Conservation (phyloP, 2,797 vertebrate species). For the Fringilla coelebs region DNA sequence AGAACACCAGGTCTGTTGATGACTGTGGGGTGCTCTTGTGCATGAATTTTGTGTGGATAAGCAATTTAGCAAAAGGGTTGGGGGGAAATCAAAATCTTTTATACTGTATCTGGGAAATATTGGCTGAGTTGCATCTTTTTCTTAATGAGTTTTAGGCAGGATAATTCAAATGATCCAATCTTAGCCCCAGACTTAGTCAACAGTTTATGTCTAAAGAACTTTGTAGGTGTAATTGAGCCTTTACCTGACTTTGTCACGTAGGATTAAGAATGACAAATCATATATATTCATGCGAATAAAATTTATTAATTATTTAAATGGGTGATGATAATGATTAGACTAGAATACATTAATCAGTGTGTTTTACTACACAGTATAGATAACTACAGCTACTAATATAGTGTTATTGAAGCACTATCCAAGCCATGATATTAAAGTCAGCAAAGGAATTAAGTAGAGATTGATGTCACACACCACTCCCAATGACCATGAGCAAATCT, state of each 20-base stretch:
- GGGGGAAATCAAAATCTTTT: accelerated
- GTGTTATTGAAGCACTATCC: neutral
- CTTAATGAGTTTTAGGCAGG: neutral
- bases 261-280: neutral
- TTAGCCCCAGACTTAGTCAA: neutral
- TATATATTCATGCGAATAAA: neutral
- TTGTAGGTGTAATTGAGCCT: neutral
- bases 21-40: neutral
- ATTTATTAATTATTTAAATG: neutral
- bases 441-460: neutral
- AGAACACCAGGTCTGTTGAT: neutral
- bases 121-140: neutral
- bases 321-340: neutral
- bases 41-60: neutral
- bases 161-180: neutral
- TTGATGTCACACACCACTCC: neutral
- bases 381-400: neutral
- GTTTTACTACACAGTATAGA: neutral
- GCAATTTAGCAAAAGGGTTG: neutral
- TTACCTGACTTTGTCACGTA: neutral
- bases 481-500: neutral
- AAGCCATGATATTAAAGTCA: neutral
- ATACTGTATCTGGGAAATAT: neutral
- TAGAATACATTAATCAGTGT: neutral
- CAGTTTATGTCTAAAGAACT: neutral